Base-by-base conservation (phyloP, 1,140 invertebrate species). In the Drosophila jambulina region DNA sequence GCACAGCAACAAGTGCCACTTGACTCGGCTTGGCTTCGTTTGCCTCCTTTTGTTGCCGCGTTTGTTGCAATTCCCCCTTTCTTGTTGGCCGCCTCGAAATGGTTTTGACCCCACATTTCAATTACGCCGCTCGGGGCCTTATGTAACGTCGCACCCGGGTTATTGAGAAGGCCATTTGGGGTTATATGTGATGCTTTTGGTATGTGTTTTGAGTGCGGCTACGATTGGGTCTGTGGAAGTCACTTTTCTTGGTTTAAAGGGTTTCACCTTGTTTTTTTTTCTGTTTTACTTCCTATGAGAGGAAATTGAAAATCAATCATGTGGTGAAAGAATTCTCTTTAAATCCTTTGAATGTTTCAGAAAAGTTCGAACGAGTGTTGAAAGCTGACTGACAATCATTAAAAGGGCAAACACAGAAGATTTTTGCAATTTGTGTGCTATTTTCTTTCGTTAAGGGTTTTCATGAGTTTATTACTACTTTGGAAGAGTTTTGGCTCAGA, bases 91-190 rank as follows among this genome's bases (percentile, higher is more conserved):
- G 58, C 58, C 53, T 56, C 51, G 48, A 34, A 64, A 72, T 71
- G 67, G 75, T 71, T 79, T 78, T 78, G 75, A 78, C 76, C 76
- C 67, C 75, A 79, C 76, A 64, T 78, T 79, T 79, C 76, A 78
- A 78, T 78, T 64, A 78, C 63, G 75, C 25, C 43, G 72, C 74
- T 57, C 29, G 23, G 19, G 19, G 27, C 6, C 25, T 78, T 78
- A 57, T 51, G 53, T 78, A 78, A 78, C n/a, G 3, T 40, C 1
- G 19, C 43, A 15, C 38, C 27, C 42, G 25, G 71, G 71, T 53
- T 40, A 42, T 13, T 43, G 23, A 21, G 42, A 57, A 36, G 53
- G 43, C 53, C 63, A 68, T 71, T 42, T 29, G 25, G 48, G 42
- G 69, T 71, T 23, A n/a, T 25, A 29, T 23, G 4, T 13, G 23